These are phyloP conservation scores for Mormyrus proboscirostris DNA, from an alignment of 2,797 vertebrate species.

Conservation along the genomic window DNA sequence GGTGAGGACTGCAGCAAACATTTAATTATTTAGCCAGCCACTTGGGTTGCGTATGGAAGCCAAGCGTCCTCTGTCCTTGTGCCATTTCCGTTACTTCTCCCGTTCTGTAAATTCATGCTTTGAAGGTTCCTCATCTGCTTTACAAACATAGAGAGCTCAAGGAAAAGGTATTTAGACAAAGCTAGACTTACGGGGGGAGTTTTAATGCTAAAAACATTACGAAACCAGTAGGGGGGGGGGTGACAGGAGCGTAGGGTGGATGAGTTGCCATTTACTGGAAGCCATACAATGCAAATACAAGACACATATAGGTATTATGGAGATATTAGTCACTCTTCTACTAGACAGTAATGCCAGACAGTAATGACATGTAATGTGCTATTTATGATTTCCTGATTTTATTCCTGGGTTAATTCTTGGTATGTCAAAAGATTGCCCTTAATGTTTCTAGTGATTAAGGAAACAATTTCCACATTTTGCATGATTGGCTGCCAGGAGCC, in stretches of 20 bases:
- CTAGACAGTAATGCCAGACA: neutral
- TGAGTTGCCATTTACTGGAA: conserved; percentile 6
- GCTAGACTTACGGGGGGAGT: neutral
- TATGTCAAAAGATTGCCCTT: neutral
- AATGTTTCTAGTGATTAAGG: neutral
- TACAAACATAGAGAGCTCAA: neutral
- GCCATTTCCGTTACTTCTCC: neutral
- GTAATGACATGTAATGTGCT: neutral
- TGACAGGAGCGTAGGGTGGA: neutral
- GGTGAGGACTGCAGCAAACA: neutral
- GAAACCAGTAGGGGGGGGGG: neutral
- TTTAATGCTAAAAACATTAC: neutral
- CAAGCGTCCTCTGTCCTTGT: neutral
- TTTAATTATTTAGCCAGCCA: neutral
- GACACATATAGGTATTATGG: neutral
- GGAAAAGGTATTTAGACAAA: neutral
- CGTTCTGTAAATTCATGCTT: neutral
- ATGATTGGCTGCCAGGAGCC: neutral
- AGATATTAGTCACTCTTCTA: neutral
- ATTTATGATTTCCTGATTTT: neutral
- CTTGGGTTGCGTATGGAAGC: neutral
- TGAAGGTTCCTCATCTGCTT: neutral
- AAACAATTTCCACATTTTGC: neutral
- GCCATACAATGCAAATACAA: neutral
- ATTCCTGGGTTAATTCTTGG: neutral